These are phyloP conservation scores for Hoplodrina blanda DNA, from an alignment of 2,888 invertebrate species.

Conservation along the genomic window DNA sequence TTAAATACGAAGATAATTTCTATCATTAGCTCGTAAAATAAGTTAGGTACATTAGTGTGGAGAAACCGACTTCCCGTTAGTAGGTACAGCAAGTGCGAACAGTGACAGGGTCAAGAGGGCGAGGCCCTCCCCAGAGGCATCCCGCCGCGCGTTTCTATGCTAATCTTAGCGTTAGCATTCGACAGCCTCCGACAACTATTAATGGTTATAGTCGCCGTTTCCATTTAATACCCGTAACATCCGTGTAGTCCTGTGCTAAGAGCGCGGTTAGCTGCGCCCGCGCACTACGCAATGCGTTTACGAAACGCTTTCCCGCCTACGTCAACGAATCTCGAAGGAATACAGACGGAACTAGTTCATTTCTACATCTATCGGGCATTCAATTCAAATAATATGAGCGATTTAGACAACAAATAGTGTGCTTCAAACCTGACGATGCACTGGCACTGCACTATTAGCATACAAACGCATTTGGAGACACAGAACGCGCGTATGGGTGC, in stretches of 20 bases:
- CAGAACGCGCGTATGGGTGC: slow-evolving; percentile 85
- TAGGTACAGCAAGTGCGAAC: slow-evolving; percentile 79
- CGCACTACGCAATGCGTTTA: slow-evolving; percentile 83
- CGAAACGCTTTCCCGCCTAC: slow-evolving; percentile 87
- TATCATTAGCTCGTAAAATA: slow-evolving; percentile 73
- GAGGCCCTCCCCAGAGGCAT: slow-evolving; percentile 83
- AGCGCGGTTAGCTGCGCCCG: slow-evolving; percentile 74
- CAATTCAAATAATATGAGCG: slow-evolving; percentile 90
- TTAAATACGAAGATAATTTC: slow-evolving; percentile 72
- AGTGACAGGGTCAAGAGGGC: slow-evolving; percentile 89
- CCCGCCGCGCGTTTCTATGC: slow-evolving; percentile 88
- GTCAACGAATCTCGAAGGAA: slow-evolving; percentile 76
- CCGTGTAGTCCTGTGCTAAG: slow-evolving; percentile 74
- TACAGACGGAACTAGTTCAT: slow-evolving; percentile 86
- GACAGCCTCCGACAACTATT: slow-evolving; percentile 86
- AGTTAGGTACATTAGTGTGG: slow-evolving; percentile 69
- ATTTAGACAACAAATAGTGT: slow-evolving; percentile 89
- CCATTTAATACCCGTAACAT: slow-evolving; percentile 81
- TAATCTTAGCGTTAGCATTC: slow-evolving; percentile 86
- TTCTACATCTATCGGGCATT: slow-evolving; percentile 89
- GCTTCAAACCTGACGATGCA: slow-evolving; percentile 87
- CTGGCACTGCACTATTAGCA: slow-evolving; percentile 88
- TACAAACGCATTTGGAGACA: slow-evolving; percentile 88
- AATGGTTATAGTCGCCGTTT: slow-evolving; percentile 86
- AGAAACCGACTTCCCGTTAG: slow-evolving; percentile 88